These are phyloP conservation scores for Tenthredo mesomela DNA, from an alignment of 2,888 invertebrate genomes.

Conservation along the genomic window DNA sequence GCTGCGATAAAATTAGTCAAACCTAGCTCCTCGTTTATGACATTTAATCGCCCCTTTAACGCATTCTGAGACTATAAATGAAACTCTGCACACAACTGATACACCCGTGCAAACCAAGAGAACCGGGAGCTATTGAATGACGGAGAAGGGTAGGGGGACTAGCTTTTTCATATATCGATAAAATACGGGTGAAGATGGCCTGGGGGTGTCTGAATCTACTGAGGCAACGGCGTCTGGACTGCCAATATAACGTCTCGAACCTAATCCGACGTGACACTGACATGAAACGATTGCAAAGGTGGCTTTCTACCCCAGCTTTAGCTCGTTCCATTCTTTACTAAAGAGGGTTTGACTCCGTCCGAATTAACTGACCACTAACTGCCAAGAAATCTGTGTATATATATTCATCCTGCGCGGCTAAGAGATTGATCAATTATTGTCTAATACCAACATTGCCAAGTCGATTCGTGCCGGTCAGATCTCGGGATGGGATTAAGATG, in stretches of 20 bases:
- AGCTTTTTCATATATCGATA: conserved; percentile 20
- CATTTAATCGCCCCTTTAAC: not conserved
- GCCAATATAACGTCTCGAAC: not conserved
- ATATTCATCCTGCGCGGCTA: not conserved
- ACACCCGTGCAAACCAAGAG: not conserved
- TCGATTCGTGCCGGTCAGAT: not conserved
- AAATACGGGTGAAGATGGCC: not conserved
- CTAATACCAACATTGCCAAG: not conserved
- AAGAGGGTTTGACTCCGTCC: not conserved
- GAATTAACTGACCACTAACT: conserved; percentile 4
- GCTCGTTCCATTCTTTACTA: not conserved
- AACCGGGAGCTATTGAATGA: not conserved
- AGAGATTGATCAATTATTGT: not conserved
- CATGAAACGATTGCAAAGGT: not conserved
- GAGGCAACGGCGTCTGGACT: conserved; percentile 8
- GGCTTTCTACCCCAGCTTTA: not conserved
- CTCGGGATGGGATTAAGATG: not conserved
- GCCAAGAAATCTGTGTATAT: not conserved
- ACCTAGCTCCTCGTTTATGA: not conserved
- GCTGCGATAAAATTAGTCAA: not conserved
- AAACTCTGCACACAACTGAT: not conserved
- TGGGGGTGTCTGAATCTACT: not conserved
- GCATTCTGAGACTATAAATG: not conserved
- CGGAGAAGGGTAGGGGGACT: not conserved
- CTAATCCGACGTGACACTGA: conserved; percentile 25